phyloP scores from a whole-genome alignment of 2,888 invertebrate genomes.

The Cheilosia variabilis region DNA sequence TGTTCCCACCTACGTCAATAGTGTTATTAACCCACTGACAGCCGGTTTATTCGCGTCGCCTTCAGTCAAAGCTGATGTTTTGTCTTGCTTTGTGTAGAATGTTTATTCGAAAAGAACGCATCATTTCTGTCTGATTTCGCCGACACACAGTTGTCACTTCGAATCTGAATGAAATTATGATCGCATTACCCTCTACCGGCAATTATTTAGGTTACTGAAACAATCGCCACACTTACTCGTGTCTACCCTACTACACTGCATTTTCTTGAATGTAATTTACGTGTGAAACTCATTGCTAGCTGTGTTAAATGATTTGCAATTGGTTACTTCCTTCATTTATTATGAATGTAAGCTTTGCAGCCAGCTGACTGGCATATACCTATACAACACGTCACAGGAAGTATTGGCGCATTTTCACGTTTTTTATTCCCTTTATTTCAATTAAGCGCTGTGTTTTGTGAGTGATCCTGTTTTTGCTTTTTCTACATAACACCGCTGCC shows the following conservation, averaged over 20 bases:
- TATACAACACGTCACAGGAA: conserved; percentile 28
- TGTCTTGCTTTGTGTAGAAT: not conserved
- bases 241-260: not conserved
- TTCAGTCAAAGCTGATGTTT: not conserved
- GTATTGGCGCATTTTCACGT: conserved; percentile 23
- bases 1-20: not conserved
- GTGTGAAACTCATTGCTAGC: conserved; percentile 1
- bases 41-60: not conserved
- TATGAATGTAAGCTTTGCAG: conserved; percentile 27
- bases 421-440: conserved; percentile 2
- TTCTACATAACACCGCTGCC: not conserved
- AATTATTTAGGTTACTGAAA: conserved; percentile 19
- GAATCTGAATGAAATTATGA: too few relatives aligned
- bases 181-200: not conserved
- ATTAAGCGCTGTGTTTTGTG: not conserved
- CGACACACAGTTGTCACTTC: too few relatives aligned
- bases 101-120: not conserved
- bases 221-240: not conserved
- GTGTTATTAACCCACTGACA: not conserved
- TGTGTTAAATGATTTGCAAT: conserved; percentile 40
- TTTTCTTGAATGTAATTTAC: conserved; percentile 23
- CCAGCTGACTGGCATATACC: not conserved
- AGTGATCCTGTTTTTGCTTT: conserved; percentile 10
- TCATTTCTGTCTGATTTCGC: not conserved
- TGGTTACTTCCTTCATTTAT: conserved; percentile 54